These are phyloP conservation scores for Abscondita cerata DNA, from an alignment of 2,888 invertebrate genomes.

Conservation along the genomic window DNA sequence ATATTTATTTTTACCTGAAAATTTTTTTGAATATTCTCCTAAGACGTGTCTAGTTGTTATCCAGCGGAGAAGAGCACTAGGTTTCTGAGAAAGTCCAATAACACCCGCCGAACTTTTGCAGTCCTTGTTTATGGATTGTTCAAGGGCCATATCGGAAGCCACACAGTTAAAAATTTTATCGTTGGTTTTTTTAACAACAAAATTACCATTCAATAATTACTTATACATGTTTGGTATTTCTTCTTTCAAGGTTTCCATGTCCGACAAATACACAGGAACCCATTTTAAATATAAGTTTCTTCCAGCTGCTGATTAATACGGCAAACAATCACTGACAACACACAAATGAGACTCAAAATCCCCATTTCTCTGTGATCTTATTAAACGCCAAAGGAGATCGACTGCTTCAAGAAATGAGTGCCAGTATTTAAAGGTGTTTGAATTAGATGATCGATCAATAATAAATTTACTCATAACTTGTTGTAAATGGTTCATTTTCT, in stretches of 20 bases:
- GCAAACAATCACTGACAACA: too few species aligned
- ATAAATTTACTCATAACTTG: not conserved
- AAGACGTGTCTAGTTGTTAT: not conserved
- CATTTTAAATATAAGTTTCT: conserved; percentile 8
- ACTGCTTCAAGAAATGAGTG: not conserved
- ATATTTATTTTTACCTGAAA: too few species aligned
- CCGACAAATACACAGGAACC: conserved; percentile 2
- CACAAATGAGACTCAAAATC: conserved; percentile 11
- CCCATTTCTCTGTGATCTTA: conserved; percentile 39
- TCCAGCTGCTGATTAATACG: too few species aligned
- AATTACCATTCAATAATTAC: not conserved
- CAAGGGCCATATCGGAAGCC: not conserved
- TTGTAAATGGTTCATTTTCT: not conserved
- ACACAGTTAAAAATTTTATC: conserved; percentile 3
- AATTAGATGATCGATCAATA: not conserved
- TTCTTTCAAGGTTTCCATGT: not conserved
- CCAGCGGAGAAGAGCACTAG: not conserved
- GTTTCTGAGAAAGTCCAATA: not conserved
- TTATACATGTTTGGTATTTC: not conserved
- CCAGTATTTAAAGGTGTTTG: conserved; percentile 30
- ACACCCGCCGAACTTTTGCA: not conserved
- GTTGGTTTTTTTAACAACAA: conserved; percentile 6
- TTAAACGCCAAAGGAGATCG: conserved; percentile 27
- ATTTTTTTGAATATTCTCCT: not conserved
- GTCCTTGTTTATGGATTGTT: not conserved